A percentile compares a stretch with the other conserved stretches of the same genome.
Evolutionary conservation across 1,140 invertebrate species (phyloP).

Genomic region (Periplaneta americana): DNA sequence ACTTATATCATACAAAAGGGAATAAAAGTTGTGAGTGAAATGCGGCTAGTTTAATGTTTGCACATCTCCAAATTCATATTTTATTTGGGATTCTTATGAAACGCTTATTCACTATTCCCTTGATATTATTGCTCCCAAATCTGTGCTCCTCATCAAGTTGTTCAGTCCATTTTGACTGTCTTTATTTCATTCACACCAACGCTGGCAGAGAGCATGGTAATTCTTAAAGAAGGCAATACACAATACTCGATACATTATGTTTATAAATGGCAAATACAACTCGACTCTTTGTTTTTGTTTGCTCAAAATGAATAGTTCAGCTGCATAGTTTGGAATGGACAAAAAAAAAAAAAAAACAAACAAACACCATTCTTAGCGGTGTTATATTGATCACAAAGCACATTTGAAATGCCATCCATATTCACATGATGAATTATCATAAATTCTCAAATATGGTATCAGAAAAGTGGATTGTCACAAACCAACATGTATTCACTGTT

Average conservation of each 20-base stretch:
- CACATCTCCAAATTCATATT: too few relatives aligned
- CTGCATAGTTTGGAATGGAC: neutral
- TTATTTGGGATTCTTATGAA: too few relatives aligned
- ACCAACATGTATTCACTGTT: neutral
- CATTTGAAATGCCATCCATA: neutral
- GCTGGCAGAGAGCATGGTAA: too few relatives aligned
- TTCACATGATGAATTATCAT: neutral
- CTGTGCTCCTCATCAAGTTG: too few relatives aligned
- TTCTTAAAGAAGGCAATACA: neutral
- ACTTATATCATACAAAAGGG: too few relatives aligned
- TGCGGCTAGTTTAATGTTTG: too few relatives aligned
- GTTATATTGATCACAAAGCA: neutral
- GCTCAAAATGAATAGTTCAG: neutral
- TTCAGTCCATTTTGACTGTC: too few relatives aligned
- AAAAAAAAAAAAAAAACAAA: neutral
- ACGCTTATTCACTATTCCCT: too few relatives aligned
- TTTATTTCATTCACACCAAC: too few relatives aligned
- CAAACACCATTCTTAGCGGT: neutral
- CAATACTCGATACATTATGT: neutral
- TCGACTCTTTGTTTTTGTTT: neutral
- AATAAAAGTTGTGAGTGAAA: too few relatives aligned
- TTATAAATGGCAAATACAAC: neutral
- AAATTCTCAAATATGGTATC: neutral
- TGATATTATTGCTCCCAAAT: too few relatives aligned
- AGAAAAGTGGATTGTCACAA: conserved; percentile 2